Evolutionary conservation across 2,888 invertebrate species (phyloP), one percentile per base, ranked within the genome.

Genomic region (Mactromeris polynyma): DNA sequence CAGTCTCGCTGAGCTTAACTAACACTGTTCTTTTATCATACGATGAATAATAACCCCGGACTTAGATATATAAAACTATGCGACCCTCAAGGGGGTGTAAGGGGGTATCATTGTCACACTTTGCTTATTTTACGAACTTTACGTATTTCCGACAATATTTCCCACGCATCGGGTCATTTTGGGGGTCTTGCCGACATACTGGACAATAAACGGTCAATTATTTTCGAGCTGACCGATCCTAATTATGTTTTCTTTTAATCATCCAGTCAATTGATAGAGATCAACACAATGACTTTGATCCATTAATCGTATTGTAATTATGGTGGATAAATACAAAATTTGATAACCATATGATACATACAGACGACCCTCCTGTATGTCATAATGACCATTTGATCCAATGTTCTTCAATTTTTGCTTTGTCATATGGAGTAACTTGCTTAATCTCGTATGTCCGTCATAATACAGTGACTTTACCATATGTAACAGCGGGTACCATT

Each of bases 181-280:
- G 26, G 58, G 2, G 58, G 58, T 64, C n/a, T 64, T 64, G 26
- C 9, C 6, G 58, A 7, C 0, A n/a, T 26, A 64, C 58, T 64
- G n/a, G 58, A 64, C 58, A n/a, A 64, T 64, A 26, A 64, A 26
- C 26, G 26, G 9, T 26, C 58, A 64, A 64, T 64, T 64, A 64
- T 64, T n/a, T 0, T 26, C 58, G 26, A n/a, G n/a, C 26, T 33
- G 33, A 26, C 14, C 31, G 36, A 17, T 73, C 26, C 31, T 73
- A 31, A 73, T 73, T 73, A 73, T 73, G 73, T 73, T 73, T 73
- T 73, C 73, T 36, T 73, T 73, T 73, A 73, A 73, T 73, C 19
- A 36, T 36, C 11, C 19, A 33, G 33, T 33, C 33, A 73, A 33
- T 36, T 73, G 73, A 19, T 73, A 33, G 26, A 73, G 73, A 26